Conservation (phyloP, 2,113 vertebrate species). For the Gobius niger region DNA sequence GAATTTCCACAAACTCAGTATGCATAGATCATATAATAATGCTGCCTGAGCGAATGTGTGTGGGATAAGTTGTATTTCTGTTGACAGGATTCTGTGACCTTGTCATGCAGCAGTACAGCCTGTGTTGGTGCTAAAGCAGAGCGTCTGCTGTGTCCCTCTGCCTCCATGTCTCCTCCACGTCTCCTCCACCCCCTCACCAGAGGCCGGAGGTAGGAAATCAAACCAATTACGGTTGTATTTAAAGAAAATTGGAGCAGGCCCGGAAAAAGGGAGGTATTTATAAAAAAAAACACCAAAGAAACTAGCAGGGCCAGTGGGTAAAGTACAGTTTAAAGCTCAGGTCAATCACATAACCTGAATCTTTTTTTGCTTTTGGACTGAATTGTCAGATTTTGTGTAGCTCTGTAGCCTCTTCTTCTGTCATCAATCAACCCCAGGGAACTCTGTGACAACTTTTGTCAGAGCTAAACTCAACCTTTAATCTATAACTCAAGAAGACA, state of each 20-base stretch:
- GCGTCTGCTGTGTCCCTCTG: slow-evolving; percentile 49
- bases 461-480: too few relatives aligned
- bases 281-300: slow-evolving; percentile 71
- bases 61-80: slow-evolving; percentile 51
- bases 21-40: slow-evolving; percentile 17
- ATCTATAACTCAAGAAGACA: slow-evolving; percentile 62
- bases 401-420: too few relatives aligned
- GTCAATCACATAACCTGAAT: slow-evolving; percentile 22
- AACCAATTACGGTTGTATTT: slow-evolving; percentile 78
- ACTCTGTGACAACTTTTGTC: too few relatives aligned
- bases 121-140: slow-evolving; percentile 51
- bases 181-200: slow-evolving; percentile 26
- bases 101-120: slow-evolving; percentile 64
- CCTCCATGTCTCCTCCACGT: slow-evolving; percentile 24
- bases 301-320: slow-evolving; percentile 44
- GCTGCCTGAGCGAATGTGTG: slow-evolving; percentile 10
- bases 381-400: too few relatives aligned
- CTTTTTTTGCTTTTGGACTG: too few relatives aligned
- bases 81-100: slow-evolving; percentile 56
- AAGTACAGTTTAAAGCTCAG: slow-evolving; percentile 11
- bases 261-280: slow-evolving; percentile 74
- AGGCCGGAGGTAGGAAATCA: slow-evolving; percentile 79
- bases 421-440: too few relatives aligned
- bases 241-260: slow-evolving; percentile 77
- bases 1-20: slow-evolving; percentile 34